phyloP scores from a whole-genome alignment of 2,797 vertebrate species.

The Synaphobranchus kaupii region DNA sequence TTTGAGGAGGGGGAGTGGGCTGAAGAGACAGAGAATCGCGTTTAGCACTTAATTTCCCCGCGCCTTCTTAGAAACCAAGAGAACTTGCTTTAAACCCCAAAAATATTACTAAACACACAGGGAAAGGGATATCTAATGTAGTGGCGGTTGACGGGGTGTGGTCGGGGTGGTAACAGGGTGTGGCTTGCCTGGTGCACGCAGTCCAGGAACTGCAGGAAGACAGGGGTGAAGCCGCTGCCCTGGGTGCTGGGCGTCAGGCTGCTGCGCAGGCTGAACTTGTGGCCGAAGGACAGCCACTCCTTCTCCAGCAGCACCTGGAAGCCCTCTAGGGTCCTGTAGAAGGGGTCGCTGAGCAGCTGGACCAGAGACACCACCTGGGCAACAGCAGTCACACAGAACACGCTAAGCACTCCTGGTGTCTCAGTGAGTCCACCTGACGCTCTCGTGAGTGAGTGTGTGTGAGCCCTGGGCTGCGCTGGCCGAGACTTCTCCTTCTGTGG shows the following conservation, averaged over 20 bases:
- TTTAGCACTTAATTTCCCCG: constrained; percentile 56
- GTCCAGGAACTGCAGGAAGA: constrained; percentile 97
- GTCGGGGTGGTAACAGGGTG: not conserved
- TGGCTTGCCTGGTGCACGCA: constrained; percentile 92
- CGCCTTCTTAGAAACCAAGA: constrained; percentile 45
- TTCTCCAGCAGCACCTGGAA: constrained; percentile 95
- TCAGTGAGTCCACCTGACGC: not conserved
- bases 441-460: not conserved
- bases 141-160: not conserved
- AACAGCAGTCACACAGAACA: constrained; percentile 32
- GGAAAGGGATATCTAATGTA: constrained; percentile 30
- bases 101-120: constrained; percentile 56
- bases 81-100: constrained; percentile 53
- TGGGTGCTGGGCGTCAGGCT: constrained; percentile 89
- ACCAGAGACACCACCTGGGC: constrained; percentile 89
- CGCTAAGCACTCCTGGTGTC: not conserved
- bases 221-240: constrained; percentile 90
- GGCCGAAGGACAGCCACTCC: constrained; percentile 97
- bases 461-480: not conserved
- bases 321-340: constrained; percentile 95
- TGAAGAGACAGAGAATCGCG: constrained; percentile 31
- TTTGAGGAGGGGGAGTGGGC: constrained; percentile 30
- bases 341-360: constrained; percentile 93
- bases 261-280: constrained; percentile 95
- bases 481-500: not conserved